A percentile compares a stretch with the other conserved stretches of the same genome.
Conservation (phyloP, 1,140 invertebrate species). For the Bombus polaris region DNA sequence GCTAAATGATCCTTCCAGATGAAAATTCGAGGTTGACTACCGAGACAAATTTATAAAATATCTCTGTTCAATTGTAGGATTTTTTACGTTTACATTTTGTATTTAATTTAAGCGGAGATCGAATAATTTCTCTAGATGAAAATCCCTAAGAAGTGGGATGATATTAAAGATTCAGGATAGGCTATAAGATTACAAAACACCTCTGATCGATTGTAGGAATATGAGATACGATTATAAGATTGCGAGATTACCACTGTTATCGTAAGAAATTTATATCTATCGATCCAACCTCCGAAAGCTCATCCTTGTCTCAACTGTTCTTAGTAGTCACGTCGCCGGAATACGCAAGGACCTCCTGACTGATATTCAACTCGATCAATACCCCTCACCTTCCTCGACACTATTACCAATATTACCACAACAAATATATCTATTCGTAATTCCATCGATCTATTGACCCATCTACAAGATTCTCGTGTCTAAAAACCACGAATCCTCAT, state of each 20-base stretch:
- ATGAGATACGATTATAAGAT: not conserved
- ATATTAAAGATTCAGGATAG: not conserved
- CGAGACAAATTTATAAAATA: not conserved
- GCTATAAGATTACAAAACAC: not conserved
- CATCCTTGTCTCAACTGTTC: not conserved
- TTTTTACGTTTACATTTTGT: too few relatives aligned
- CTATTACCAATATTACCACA: conserved; percentile 32
- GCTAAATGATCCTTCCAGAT: not conserved
- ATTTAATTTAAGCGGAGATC: too few relatives aligned
- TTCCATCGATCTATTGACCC: conserved; percentile 34
- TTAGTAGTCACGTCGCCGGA: not conserved
- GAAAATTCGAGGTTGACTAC: not conserved
- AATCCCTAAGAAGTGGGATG: too few relatives aligned
- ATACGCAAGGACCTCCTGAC: conserved; percentile 21
- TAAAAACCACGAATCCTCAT: conserved; percentile 18
- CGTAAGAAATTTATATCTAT: not conserved
- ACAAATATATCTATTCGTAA: conserved; percentile 43
- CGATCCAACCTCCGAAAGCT: not conserved
- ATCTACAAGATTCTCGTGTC: too few relatives aligned
- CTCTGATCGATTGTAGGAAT: not conserved
- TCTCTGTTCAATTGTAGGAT: not conserved
- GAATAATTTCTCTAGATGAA: too few relatives aligned
- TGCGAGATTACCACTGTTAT: not conserved
- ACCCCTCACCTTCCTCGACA: not conserved
- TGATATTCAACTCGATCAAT: conserved; percentile 31